Conservation (phyloP, 2,797 vertebrate species). For the Alcedo quadribrachys region DNA sequence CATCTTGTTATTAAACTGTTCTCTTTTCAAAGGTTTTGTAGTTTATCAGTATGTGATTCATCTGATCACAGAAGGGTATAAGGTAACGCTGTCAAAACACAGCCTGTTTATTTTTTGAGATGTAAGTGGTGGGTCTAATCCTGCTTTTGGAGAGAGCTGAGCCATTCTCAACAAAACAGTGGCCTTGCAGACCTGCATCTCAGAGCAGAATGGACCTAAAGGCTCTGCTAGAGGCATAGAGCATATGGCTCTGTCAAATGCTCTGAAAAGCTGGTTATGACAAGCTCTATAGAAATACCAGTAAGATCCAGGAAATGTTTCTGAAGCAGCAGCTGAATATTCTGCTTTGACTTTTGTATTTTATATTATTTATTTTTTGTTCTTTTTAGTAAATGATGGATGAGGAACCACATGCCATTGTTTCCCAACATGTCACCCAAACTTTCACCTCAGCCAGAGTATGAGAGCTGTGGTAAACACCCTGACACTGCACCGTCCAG, state of each 20-base stretch:
- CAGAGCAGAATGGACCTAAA: not conserved
- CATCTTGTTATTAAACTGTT: not conserved
- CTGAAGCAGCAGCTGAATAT: conserved; percentile 24
- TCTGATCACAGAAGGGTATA: rapidly evolving
- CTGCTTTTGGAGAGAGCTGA: not conserved
- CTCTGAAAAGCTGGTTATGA: not conserved
- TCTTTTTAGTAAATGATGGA: not conserved
- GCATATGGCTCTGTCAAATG: not conserved
- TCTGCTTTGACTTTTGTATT: not conserved
- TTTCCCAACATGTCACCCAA: not conserved
- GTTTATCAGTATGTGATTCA: not conserved
- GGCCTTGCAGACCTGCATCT: not conserved
- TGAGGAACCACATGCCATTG: not conserved
- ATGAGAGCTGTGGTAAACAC: not conserved
- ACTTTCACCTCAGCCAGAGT: not conserved
- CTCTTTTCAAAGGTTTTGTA: not conserved
- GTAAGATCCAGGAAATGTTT: conserved; percentile 17
- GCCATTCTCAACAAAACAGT: not conserved
- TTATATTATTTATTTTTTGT: not conserved
- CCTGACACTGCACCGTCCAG: not conserved
- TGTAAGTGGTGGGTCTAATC: not conserved
- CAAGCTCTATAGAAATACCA: conserved; percentile 15
- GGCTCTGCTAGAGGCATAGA: not conserved
- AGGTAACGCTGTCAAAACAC: not conserved
- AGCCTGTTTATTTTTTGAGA: not conserved